Evolutionary conservation across 2,113 vertebrate genomes (phyloP), one percentile per base, ranked within the genome.

Genomic region (Genyomyrus donnyi): DNA sequence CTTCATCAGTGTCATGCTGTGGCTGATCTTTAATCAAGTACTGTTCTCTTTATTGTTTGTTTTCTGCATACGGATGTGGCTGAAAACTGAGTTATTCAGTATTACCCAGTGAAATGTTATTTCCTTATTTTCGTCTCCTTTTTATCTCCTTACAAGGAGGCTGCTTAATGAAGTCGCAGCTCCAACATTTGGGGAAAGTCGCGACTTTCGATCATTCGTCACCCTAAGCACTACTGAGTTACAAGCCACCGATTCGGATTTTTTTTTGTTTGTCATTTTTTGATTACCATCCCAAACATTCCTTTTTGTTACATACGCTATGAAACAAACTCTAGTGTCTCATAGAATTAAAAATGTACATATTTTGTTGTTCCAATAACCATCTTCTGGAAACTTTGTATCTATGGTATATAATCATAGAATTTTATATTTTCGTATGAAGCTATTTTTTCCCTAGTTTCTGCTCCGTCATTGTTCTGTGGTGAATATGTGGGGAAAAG

Each of bases 341-440:
- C 95, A 94, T 94, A 94, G 42, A 58, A 83, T 89, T 48, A n/a
- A 93, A 95, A 96, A 95, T 97, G 96, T 97, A 97, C 96, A 97
- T 97, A 97, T 96, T 96, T 96, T 96, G 95, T 97, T 96, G 96
- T 96, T 97, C 95, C 94, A 95, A 94, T 95, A 96, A 95, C 95
- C 95, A 94, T 97, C 96, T 96, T 96, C 96, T 96, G 95, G 95
- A 94, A 96, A 96, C 96, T 96, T 97, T 97, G 96, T 97, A 97
- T 97, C 96, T 97, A 97, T 96, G 96, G 96, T 97, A 96, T 97
- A 97, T 97, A 96, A 96, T 97, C 96, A 96, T 96, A 97, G 95
- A 96, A 97, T 96, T 97, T 97, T 97, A 96, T 97, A 96, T 97
- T 97, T 97, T 97, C 95, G 96, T 97, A 97, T 97, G 95, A 97